phyloP scores from a whole-genome alignment of 2,113 vertebrate genomes.

The Scopus umbretta region DNA sequence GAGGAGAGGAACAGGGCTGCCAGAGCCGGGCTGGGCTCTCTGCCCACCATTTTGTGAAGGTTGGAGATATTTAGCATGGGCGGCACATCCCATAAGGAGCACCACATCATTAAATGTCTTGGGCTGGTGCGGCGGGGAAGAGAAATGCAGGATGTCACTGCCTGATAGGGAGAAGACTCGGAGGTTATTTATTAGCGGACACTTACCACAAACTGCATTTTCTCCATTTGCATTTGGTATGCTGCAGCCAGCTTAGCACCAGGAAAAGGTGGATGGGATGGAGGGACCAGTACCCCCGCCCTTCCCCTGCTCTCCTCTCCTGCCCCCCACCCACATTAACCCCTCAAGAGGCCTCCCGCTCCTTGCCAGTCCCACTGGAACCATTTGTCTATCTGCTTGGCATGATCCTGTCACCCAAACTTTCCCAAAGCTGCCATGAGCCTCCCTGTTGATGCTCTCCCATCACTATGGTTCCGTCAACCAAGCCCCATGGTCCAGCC shows the following conservation, averaged over 20 bases:
- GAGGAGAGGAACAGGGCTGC: neutral
- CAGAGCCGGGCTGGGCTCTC: neutral
- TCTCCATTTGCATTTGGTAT: conserved; percentile 65
- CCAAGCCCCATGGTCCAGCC: neutral
- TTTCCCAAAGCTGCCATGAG: neutral
- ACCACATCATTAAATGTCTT: conserved; percentile 76
- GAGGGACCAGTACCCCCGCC: neutral
- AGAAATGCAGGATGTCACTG: conserved; percentile 75
- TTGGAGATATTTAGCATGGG: conserved; percentile 64
- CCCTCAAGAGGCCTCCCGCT: neutral
- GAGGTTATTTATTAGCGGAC: conserved; percentile 75
- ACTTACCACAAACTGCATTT: conserved; percentile 74
- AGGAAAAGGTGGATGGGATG: neutral
- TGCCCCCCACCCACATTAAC: neutral
- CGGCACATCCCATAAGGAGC: conserved; percentile 67
- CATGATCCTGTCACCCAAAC: neutral
- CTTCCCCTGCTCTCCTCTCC: neutral
- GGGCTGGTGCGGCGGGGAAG: conserved; percentile 67
- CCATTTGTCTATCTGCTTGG: neutral
- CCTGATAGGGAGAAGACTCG: conserved; percentile 70
- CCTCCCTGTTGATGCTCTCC: neutral
- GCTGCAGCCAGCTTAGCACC: neutral
- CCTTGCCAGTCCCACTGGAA: neutral
- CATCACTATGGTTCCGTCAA: neutral
- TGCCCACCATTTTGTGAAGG: conserved; percentile 69